Evolutionary conservation across 1,140 invertebrate genomes (phyloP), one percentile per base, ranked within the genome.

Genomic region (Heliothis virescens): DNA sequence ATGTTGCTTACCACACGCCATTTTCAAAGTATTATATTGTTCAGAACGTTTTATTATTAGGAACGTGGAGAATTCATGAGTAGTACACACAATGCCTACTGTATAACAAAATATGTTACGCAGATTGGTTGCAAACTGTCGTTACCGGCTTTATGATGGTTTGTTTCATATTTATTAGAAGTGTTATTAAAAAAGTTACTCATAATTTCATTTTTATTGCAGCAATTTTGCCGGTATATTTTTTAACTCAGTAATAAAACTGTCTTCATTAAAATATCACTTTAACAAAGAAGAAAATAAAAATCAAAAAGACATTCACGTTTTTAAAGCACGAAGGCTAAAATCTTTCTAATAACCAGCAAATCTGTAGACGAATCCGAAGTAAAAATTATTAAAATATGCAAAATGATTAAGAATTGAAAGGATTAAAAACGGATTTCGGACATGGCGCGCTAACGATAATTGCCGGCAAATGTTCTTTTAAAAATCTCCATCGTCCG

Each of bases 341-440:
- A 67, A 67, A 67, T 13, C 41, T 41, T 47, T 67, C 26, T 65
- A 48, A 29, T 34, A 34, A 15, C 60, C n/a, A 63, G 9, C 52
- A 29, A 65, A n/a, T 53, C 13, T 11, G 21, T 76, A 63, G 11
- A 76, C 63, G 65, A 65, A 53, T 16, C 26, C n/a, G 65, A 76
- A 65, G 60, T 53, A 76, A 63, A 41, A 76, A 63, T 76, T 21
- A 52, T 59, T 73, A 79, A 83, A 81, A 72, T 77, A 79, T 84
- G 59, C 80, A 72, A 75, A 80, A 79, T 78, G 79, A 81, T 84
- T 84, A 77, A 72, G 65, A 81, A 79, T 81, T 81, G 73, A 74
- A 74, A 47, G 73, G 65, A 84, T 84, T 82, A 82, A 84, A 82
- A 84, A 81, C 47, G 48, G 26, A 74, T 80, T 79, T 62, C 26